Conservation (phyloP, 1,140 invertebrate species). For the Neuroterus valhalla region DNA sequence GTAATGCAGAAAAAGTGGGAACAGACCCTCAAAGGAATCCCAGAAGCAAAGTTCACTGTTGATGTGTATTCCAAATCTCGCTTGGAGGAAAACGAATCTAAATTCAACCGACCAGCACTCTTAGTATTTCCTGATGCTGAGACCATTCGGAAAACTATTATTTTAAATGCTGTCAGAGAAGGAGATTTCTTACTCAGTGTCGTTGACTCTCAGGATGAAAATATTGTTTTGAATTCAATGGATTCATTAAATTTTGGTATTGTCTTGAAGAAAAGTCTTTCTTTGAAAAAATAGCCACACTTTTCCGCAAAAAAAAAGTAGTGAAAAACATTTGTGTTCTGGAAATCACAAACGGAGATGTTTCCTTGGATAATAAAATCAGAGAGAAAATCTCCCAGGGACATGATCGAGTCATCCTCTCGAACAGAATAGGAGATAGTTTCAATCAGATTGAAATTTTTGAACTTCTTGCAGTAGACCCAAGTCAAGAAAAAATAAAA, state of each 20-base stretch:
- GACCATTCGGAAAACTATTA: background rate
- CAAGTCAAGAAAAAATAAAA: conserved; percentile 76
- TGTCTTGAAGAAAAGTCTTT: conserved; percentile 50
- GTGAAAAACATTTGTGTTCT: conserved; percentile 53
- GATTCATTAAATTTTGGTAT: conserved; percentile 56
- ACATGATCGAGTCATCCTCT: conserved; percentile 71
- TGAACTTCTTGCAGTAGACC: conserved; percentile 80
- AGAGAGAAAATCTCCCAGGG: conserved; percentile 59
- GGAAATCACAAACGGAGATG: conserved; percentile 50
- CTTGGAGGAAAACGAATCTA: background rate
- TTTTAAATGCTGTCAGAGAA: conserved; percentile 42
- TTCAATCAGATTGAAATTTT: conserved; percentile 83
- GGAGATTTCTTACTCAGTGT: conserved; percentile 68
- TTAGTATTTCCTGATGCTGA: background rate
- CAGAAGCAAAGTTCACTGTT: conserved; percentile 53
- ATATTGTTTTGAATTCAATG: conserved; percentile 43
- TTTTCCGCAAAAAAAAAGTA: conserved; percentile 56
- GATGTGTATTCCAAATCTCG: background rate
- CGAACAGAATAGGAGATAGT: conserved; percentile 74
- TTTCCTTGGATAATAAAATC: conserved; percentile 72
- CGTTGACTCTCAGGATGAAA: conserved; percentile 49
- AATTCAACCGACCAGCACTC: background rate
- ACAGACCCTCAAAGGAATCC: background rate
- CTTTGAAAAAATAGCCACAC: conserved; percentile 53
- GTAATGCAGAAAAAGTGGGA: background rate